Percentiles rank a stretch among this genome's conserved stretches.
Conservation (phyloP, 23 tunicate genomes). For the Oikopleura vanhoeffeni region DNA sequence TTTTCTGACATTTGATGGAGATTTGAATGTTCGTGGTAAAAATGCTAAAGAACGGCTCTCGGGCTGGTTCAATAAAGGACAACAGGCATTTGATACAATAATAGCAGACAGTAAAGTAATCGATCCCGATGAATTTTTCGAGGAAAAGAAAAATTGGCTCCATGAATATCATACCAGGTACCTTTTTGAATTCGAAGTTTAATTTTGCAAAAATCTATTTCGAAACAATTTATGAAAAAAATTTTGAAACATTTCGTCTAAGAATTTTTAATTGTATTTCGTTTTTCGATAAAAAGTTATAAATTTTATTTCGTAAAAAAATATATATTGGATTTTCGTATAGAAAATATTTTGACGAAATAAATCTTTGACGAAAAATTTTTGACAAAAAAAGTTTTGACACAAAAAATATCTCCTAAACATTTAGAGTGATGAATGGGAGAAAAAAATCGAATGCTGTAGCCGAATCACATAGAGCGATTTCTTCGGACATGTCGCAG, state of each 20-base stretch:
- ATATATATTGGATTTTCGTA: too few species aligned
- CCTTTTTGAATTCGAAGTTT: neutral
- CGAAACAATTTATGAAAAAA: neutral
- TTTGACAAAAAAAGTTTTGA: too few species aligned
- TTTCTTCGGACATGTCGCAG: neutral
- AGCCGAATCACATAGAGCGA: neutral
- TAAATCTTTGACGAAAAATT: too few species aligned
- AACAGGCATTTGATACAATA: neutral
- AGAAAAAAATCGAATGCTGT: neutral
- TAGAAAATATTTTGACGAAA: too few species aligned
- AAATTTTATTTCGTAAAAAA: too few species aligned
- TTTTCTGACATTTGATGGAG: neutral
- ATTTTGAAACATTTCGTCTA: too few species aligned
- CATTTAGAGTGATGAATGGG: neutral
- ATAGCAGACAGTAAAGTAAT: neutral
- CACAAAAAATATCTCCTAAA: too few species aligned
- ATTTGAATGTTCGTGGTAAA: conserved; percentile 75
- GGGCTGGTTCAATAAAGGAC: conserved; percentile 41
- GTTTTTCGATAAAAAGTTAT: too few species aligned
- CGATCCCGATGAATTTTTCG: conserved; percentile 5
- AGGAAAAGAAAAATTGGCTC: neutral
- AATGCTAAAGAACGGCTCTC: conserved; percentile 63
- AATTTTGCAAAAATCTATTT: neutral
- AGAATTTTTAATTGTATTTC: too few species aligned
- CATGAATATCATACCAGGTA: neutral